A percentile compares a stretch with the other conserved stretches of the same genome.
phyloP scores from a whole-genome alignment of 2,797 vertebrate species.

The Oceanodroma leucorhoa region DNA sequence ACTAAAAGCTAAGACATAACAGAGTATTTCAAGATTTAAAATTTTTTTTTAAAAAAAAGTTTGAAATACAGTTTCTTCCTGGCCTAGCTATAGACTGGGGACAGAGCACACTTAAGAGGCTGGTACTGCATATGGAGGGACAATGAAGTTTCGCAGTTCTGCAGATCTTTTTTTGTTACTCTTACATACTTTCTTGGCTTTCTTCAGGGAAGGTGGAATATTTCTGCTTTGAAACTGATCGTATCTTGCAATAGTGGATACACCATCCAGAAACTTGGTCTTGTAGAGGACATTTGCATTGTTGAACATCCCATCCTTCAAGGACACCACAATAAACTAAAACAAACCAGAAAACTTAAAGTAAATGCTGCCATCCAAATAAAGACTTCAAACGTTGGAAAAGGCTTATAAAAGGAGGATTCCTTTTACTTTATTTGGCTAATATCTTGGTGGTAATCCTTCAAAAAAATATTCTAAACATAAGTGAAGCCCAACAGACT shows the following conservation, averaged over 20 bases:
- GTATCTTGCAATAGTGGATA: constrained; percentile 85
- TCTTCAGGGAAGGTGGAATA: rapidly evolving
- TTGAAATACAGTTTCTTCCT: not conserved
- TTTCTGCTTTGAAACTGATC: constrained; percentile 73
- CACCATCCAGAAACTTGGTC: constrained; percentile 92
- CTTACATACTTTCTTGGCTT: rapidly evolving
- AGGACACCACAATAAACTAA: constrained; percentile 95
- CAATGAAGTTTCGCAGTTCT: not conserved
- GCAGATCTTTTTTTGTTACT: constrained; percentile 44
- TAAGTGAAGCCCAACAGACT: not conserved
- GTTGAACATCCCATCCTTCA: constrained; percentile 98
- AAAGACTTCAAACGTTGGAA: not conserved
- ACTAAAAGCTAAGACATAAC: too few relatives aligned
- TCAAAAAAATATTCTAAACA: rapidly evolving
- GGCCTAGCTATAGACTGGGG: not conserved
- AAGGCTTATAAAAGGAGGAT: not conserved
- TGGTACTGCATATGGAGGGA: rapidly evolving
- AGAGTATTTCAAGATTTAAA: rapidly evolving
- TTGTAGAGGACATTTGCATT: constrained; percentile 96
- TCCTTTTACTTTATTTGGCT: not conserved
- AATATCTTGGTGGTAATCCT: not conserved
- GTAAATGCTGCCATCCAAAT: not conserved
- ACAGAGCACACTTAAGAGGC: rapidly evolving
- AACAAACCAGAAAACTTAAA: not conserved
- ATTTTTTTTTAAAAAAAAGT: too few relatives aligned